These are phyloP conservation scores for Loris lydekkerianus DNA, from an alignment of 2,797 vertebrate genomes.

Conservation along the genomic window DNA sequence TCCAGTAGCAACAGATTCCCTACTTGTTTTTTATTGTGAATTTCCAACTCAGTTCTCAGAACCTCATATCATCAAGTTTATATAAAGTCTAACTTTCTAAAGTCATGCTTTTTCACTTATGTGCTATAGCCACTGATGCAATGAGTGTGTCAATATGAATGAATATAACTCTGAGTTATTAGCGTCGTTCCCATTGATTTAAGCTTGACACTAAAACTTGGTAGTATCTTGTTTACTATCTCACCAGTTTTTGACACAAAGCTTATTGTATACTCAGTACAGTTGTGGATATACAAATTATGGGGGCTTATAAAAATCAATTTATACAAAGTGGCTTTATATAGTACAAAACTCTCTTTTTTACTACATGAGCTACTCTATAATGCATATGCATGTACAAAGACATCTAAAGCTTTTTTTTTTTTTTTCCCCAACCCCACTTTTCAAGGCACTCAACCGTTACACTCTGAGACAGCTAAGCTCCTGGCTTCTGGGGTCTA, in stretches of 20 bases:
- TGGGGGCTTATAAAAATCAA: slow-evolving; percentile 73
- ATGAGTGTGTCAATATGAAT: neutral
- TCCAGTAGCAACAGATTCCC: neutral
- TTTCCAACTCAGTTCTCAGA: neutral
- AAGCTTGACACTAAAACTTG: slow-evolving; percentile 58
- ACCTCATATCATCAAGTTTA: neutral
- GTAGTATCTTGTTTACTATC: slow-evolving; percentile 63
- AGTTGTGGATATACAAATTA: slow-evolving; percentile 70
- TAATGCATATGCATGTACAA: slow-evolving; percentile 76
- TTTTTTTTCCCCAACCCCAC: slow-evolving; percentile 76
- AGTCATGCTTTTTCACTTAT: neutral
- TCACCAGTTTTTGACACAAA: slow-evolving; percentile 64
- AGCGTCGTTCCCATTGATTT: neutral
- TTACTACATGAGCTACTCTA: slow-evolving; percentile 69
- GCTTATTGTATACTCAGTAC: slow-evolving; percentile 64
- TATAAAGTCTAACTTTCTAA: neutral
- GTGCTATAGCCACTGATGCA: neutral
- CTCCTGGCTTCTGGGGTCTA: slow-evolving; percentile 88
- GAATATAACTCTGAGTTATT: neutral
- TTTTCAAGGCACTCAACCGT: slow-evolving; percentile 87
- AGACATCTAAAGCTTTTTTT: slow-evolving; percentile 79
- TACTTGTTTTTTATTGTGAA: neutral
- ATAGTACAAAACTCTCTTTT: slow-evolving; percentile 76
- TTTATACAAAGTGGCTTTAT: slow-evolving; percentile 68
- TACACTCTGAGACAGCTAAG: slow-evolving; percentile 90